These are phyloP conservation scores for Bostrychus sinensis DNA, from an alignment of 2,113 vertebrate genomes.

Conservation along the genomic window DNA sequence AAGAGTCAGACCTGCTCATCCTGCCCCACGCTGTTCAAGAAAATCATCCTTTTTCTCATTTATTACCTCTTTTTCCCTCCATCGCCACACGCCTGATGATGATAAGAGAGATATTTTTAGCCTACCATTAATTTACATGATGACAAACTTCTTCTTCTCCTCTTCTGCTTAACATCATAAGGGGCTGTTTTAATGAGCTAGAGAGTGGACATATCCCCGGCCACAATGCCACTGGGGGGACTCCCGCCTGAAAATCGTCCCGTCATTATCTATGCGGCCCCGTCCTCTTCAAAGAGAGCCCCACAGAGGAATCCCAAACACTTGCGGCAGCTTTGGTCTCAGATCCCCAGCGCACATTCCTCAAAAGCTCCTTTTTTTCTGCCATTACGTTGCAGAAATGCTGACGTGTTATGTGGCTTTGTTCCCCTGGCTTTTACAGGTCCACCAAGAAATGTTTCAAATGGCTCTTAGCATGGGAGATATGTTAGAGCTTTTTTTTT, in stretches of 20 bases:
- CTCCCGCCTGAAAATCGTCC: slow-evolving; percentile 24
- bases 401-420: slow-evolving; percentile 10
- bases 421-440: slow-evolving; percentile 8
- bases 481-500: no score
- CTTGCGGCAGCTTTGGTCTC: slow-evolving; percentile 40
- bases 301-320: slow-evolving; percentile 37
- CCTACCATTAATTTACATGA: slow-evolving; percentile 62
- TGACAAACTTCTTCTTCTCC: slow-evolving; percentile 45
- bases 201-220: slow-evolving; percentile 47
- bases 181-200: slow-evolving; percentile 60
- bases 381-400: background rate
- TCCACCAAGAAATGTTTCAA: slow-evolving; percentile 5
- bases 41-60: slow-evolving; percentile 63
- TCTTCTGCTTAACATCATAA: slow-evolving; percentile 36
- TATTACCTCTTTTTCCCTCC: slow-evolving; percentile 42
- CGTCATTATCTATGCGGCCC: slow-evolving; percentile 45
- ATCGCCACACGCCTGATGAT: slow-evolving; percentile 46
- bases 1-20: slow-evolving; percentile 55
- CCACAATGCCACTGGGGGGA: slow-evolving; percentile 42
- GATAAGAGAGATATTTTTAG: slow-evolving; percentile 63
- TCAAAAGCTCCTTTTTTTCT: slow-evolving; percentile 27
- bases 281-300: slow-evolving; percentile 37
- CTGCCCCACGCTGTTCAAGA: slow-evolving; percentile 60
- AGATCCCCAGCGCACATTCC: slow-evolving; percentile 13
- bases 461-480: background rate